Conservation (phyloP, 2,888 invertebrate genomes). For the Anagyrus pseudococci region DNA sequence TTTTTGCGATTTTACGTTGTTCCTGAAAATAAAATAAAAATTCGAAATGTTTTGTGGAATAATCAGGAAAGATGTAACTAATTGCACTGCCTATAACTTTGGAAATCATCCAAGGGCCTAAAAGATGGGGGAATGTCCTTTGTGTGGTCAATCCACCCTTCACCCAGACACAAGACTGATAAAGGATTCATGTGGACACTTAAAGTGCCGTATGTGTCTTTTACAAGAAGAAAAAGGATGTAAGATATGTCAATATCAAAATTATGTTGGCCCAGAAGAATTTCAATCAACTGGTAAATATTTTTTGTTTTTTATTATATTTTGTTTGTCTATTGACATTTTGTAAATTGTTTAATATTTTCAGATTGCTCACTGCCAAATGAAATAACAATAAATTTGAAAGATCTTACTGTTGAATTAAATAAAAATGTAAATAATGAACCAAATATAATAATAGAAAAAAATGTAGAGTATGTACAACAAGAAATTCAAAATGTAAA, state of each 20-base stretch:
- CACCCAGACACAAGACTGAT: constrained; percentile 70
- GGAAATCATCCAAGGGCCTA: no score
- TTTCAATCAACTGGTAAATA: neutral
- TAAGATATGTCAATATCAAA: constrained; percentile 62
- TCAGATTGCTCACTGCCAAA: constrained; percentile 9
- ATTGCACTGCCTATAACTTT: no score
- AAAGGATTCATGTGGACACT: constrained; percentile 77
- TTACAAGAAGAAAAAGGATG: constrained; percentile 73
- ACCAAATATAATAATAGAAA: no score
- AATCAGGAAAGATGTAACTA: no score
- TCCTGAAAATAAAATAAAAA: no score
- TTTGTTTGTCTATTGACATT: no score
- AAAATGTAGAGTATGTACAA: no score
- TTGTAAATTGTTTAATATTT: constrained; percentile 5
- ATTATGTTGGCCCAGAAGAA: constrained; percentile 19
- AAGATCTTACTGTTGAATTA: neutral
- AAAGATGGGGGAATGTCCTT: constrained; percentile 66
- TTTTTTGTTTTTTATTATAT: no score
- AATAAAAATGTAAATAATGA: no score
- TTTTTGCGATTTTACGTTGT: no score
- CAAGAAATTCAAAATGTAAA: no score
- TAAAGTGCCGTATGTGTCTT: constrained; percentile 77
- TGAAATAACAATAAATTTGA: constrained; percentile 1
- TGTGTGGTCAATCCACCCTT: constrained; percentile 68
- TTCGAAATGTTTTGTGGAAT: no score